Base-by-base conservation (phyloP, 2,888 invertebrate species). In the Homarus gammarus region DNA sequence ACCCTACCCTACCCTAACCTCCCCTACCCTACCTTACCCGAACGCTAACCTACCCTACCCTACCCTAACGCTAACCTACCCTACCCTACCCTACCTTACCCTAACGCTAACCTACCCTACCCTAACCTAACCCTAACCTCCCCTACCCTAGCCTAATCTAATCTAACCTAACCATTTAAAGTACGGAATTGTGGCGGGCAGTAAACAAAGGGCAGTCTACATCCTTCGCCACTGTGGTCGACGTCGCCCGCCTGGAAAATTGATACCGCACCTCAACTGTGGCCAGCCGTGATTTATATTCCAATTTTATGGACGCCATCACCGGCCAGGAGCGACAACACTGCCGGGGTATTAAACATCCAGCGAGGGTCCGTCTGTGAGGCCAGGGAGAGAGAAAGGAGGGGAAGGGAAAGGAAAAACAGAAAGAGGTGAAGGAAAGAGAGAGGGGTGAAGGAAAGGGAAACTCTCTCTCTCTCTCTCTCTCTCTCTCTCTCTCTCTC, bases 221-320 rank as follows among this genome's bases (percentile, higher is more conserved):
- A 75, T 6, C 36, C 83, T 51, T 83, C 51, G n/a, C 49, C 18
- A 64, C 82, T 44, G 38, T 38, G 40, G 82, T 22, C 68, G 49
- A 33, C 83, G 72, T 70, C 72, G 83, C 49, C 72, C 83, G 72
- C n/a, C 72, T 83, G 83, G 83, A 83, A 83, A 83, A 83, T 83
- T 83, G 72, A 83, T 83, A 83, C 83, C 33, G 70, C 72, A 72
- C 83, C 51, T 83, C 70, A 36, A 83, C 83, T 83, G 83, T 72
- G 83, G 83, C 49, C 22, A 40, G 61, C 51, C 51, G 83, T 83
- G 83, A 83, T 83, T 83, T 83, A 83, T 83, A 51, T 83, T 83
- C 83, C 83, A 83, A 83, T 83, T 72, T 72, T 83, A 83, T 49
- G 83, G 51, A 40, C 72, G 68, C 83, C 51, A 83, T 83, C 83